Percentiles rank a stretch among this genome's conserved stretches.
These are phyloP conservation scores for Tortricodes alternella DNA, from an alignment of 2,888 invertebrate genomes.

Conservation along the genomic window DNA sequence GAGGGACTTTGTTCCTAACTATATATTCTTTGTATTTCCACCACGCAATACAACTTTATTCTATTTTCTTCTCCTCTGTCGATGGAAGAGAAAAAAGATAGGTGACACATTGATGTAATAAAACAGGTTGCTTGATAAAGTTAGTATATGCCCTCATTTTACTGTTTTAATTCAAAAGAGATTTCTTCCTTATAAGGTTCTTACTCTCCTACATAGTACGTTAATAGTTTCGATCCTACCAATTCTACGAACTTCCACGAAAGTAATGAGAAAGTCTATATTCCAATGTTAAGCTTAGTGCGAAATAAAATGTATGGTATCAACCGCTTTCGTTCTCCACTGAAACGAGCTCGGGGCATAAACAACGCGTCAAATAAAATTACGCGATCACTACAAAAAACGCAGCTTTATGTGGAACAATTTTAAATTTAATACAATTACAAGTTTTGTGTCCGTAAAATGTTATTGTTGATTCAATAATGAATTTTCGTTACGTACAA, in stretches of 20 bases:
- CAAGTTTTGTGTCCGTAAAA: background rate
- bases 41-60: constrained; percentile 52
- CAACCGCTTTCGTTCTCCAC: background rate
- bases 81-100: constrained; percentile 44
- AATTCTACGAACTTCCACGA: too few species aligned
- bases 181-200: too few species aligned
- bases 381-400: background rate
- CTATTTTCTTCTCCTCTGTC: constrained; percentile 51
- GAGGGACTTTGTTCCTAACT: constrained; percentile 58
- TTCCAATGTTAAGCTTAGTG: background rate
- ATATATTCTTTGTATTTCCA: constrained; percentile 64
- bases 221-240: too few species aligned
- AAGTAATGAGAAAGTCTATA: background rate
- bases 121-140: background rate
- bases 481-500: background rate
- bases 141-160: background rate
- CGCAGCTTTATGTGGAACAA: background rate
- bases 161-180: too few species aligned
- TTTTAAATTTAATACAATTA: background rate
- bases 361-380: background rate
- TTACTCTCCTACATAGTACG: too few species aligned
- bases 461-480: background rate
- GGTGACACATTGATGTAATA: background rate
- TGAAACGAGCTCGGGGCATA: background rate
- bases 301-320: background rate